Evolutionary conservation across 2,113 vertebrate genomes (phyloP).

Genomic region (Aviceda subcristata): DNA sequence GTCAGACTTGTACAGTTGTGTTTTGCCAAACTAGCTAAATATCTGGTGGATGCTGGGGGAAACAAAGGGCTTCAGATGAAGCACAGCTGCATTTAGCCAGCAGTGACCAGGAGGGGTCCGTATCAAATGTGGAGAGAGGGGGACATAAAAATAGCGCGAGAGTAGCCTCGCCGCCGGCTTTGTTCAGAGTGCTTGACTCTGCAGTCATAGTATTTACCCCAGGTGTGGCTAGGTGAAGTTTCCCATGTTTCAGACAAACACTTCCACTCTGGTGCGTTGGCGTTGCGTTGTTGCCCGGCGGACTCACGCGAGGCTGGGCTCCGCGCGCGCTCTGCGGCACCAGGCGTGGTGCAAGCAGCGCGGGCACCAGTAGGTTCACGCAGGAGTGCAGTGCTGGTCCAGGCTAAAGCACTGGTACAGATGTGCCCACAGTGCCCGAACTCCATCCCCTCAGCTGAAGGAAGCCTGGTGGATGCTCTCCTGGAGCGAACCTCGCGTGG

Average conservation of each 20-base stretch:
- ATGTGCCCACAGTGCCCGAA: fast-evolving
- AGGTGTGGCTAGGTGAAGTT: background rate
- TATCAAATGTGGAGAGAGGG: background rate
- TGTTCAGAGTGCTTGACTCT: background rate
- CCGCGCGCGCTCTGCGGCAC: background rate
- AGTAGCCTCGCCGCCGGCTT: background rate
- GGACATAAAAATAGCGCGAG: background rate
- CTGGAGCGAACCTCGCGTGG: background rate
- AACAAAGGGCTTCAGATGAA: background rate
- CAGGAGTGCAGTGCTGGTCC: background rate
- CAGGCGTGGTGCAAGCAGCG: background rate
- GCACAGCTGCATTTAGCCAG: background rate
- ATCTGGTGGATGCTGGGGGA: too few relatives aligned
- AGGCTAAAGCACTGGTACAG: fast-evolving
- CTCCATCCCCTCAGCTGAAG: background rate
- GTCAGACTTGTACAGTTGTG: fast-evolving
- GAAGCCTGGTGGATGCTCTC: background rate
- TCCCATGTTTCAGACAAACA: background rate
- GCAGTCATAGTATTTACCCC: background rate
- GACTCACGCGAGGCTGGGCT: too few relatives aligned
- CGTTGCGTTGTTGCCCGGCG: too few relatives aligned
- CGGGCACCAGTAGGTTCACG: background rate
- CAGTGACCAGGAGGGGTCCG: background rate
- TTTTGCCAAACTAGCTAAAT: background rate
- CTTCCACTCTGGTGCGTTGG: background rate